Evolutionary conservation across 2,113 vertebrate genomes (phyloP).

Genomic region (Onychorhynchus coronatus): DNA sequence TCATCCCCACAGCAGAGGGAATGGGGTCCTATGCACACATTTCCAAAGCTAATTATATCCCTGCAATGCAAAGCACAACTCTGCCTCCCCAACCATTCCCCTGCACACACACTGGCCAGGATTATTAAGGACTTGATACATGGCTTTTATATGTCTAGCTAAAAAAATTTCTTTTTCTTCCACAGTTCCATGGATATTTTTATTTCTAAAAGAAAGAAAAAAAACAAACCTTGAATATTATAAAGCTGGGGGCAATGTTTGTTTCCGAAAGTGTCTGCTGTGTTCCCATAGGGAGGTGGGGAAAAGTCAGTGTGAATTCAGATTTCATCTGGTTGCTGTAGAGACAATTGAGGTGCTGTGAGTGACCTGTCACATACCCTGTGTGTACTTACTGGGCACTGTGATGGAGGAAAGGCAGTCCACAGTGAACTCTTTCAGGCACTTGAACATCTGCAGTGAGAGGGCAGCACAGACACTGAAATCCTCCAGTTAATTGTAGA

Average conservation of each 20-base stretch:
- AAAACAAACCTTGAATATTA: background rate
- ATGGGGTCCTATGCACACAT: background rate
- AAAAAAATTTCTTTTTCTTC: background rate
- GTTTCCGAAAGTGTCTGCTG: background rate
- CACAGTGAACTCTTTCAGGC: background rate
- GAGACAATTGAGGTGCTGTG: background rate
- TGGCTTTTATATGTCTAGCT: background rate
- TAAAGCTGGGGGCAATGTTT: background rate
- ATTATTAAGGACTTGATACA: background rate
- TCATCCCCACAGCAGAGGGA: background rate
- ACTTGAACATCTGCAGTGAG: background rate
- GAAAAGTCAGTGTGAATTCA: background rate
- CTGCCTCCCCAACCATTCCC: background rate
- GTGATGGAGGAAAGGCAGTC: fast-evolving
- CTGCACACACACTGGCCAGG: background rate
- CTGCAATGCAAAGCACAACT: background rate
- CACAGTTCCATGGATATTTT: background rate
- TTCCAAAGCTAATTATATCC: background rate
- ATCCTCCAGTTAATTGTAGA: background rate
- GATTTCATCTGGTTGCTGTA: background rate
- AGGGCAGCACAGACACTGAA: background rate
- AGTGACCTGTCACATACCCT: background rate
- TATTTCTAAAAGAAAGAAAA: background rate
- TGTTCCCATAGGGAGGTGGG: background rate
- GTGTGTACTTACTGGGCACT: background rate